phyloP scores from a whole-genome alignment of 2,888 invertebrate genomes.

The Ashinkailepas kermadecensis region DNA sequence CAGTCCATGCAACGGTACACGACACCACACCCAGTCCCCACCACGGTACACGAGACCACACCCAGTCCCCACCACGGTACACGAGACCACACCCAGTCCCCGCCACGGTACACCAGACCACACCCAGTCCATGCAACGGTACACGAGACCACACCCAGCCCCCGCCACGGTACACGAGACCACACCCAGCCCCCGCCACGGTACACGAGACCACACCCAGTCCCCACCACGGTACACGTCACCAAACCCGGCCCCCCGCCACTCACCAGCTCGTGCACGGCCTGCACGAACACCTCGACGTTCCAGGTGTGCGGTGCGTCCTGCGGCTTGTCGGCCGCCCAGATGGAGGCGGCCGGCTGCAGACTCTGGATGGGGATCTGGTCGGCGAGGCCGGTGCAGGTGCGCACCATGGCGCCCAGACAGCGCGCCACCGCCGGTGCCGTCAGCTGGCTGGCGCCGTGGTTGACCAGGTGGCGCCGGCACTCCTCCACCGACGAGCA shows the following conservation, averaged over 20 bases:
- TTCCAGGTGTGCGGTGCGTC: constrained; percentile 66
- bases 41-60: too few relatives aligned
- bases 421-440: constrained; percentile 76
- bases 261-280: constrained; percentile 74
- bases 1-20: too few relatives aligned
- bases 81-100: too few relatives aligned
- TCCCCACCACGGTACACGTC: constrained; percentile 34
- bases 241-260: not conserved
- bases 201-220: too few relatives aligned
- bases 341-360: constrained; percentile 19
- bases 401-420: constrained; percentile 76
- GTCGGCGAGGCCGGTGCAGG: constrained; percentile 60
- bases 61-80: too few relatives aligned
- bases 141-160: too few relatives aligned
- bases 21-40: too few relatives aligned
- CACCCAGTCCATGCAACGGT: too few relatives aligned
- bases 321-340: constrained; percentile 27
- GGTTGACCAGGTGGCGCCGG: constrained; percentile 70
- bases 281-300: constrained; percentile 83
- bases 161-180: too few relatives aligned
- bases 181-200: too few relatives aligned
- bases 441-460: constrained; percentile 63
- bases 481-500: constrained; percentile 81
- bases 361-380: constrained; percentile 27
- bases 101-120: too few relatives aligned